Base-by-base conservation (phyloP, 2,113 vertebrate genomes). In the Pelusios castaneus region DNA sequence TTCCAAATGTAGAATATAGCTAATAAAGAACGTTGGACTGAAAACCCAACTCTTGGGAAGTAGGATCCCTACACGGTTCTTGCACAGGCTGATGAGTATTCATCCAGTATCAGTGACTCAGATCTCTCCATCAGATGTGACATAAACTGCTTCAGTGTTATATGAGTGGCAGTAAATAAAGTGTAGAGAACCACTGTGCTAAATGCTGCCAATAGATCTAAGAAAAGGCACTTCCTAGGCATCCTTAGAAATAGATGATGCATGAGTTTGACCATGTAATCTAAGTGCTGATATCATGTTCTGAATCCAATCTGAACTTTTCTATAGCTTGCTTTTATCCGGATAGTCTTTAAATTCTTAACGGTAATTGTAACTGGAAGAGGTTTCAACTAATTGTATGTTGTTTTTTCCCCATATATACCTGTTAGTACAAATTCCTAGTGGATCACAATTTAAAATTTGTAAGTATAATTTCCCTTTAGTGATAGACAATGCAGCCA, bases 391-490 rank as follows among this genome's bases (percentile, higher is more conserved):
- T 82, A 34, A 60, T 79, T 25, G 94, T 11, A 25, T 79, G 2
- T 17, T 0, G 0, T 27, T 70, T 83, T 14, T 2, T 24, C 10
- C 5, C 31, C 14, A 13, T 10, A 16, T 77, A 38, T 8, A 16
- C 6, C 3, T 3, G 0, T 27, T 49, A 63, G 29, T 63, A 47
- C 21, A 94, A 17, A 34, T 41, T 34, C 12, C 11, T 75, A 80
- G 81, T 58, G 80, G 47, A 79, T 47, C 90, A 80, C 4, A 80
- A 4, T 52, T 51, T 73, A 45, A 52, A 80, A 67, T 80, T 79
- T 0, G 27, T 0, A 45, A 73, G 47, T 1, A 4, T 55, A 51
- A 56, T 67, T 80, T 83, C 6, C 13, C 34, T 56, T 84, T 56
- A 70, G 31, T 67, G 43, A 58, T 14, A 83, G 27, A 19, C 85